These are phyloP conservation scores for Conus canariensis DNA, from an alignment of 2,888 invertebrate species.

Conservation along the genomic window DNA sequence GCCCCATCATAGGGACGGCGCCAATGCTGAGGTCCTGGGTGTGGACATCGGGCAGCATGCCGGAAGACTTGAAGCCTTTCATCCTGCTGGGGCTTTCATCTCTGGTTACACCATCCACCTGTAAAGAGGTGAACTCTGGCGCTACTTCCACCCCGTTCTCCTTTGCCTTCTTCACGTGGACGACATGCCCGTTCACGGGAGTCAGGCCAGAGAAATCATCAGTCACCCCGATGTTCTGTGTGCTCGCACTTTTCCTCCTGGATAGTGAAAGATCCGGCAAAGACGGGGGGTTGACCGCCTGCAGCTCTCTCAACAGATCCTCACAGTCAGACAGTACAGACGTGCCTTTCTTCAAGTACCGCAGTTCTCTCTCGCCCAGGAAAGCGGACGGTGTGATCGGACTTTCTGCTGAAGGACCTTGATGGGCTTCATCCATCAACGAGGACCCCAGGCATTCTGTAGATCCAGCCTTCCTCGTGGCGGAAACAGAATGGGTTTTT, in stretches of 20 bases:
- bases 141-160: background rate
- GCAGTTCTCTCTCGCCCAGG: background rate
- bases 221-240: background rate
- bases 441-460: background rate
- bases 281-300: constrained; percentile 2
- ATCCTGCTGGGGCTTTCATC: background rate
- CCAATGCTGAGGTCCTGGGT: constrained; percentile 42
- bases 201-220: background rate
- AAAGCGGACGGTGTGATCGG: background rate
- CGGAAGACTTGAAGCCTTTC: background rate
- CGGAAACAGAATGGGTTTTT: too few relatives aligned
- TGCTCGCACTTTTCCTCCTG: background rate
- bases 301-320: constrained; percentile 33
- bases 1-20: background rate
- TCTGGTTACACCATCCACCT: too few relatives aligned
- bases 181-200: background rate
- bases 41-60: background rate
- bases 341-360: constrained; percentile 5
- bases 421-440: background rate
- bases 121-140: background rate
- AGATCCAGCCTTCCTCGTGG: too few relatives aligned
- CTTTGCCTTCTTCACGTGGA: background rate
- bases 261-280: background rate
- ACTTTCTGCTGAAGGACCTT: background rate
- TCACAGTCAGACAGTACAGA: constrained; percentile 32